A percentile compares a stretch with the other conserved stretches of the same genome.
Evolutionary conservation across 92 coral and sea anemone species (phyloP).

Genomic region (Isaurus tuberculatus): DNA sequence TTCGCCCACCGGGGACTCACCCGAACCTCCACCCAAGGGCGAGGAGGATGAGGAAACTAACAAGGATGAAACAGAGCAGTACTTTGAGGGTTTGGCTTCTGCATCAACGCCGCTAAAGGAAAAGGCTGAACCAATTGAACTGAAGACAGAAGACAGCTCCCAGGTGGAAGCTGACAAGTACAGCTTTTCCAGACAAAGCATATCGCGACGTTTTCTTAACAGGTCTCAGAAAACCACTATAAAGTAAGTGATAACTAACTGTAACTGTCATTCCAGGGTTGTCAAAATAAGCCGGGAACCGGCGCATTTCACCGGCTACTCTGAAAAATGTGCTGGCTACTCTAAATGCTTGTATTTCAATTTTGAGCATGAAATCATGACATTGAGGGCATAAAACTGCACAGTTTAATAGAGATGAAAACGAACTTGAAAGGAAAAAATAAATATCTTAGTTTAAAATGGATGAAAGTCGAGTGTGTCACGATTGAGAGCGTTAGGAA

Average conservation of each 20-base stretch:
- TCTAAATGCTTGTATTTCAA: too few relatives aligned
- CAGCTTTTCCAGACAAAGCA: conserved; percentile 76
- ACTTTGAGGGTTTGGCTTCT: conserved; percentile 93
- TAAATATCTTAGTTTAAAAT: too few relatives aligned
- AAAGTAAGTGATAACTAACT: conserved; percentile 53
- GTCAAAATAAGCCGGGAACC: too few relatives aligned
- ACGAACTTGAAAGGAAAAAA: too few relatives aligned
- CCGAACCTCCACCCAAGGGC: conserved; percentile 57
- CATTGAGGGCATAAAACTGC: too few relatives aligned
- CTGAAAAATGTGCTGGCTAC: too few relatives aligned
- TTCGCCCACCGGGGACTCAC: conserved; percentile 62
- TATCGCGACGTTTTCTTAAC: conserved; percentile 91
- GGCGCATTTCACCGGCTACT: too few relatives aligned
- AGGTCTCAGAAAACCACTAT: conserved; percentile 74
- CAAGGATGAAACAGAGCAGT: conserved; percentile 71
- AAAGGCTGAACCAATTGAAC: conserved; percentile 54
- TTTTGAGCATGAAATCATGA: too few relatives aligned
- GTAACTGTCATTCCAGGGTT: too few relatives aligned
- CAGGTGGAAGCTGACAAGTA: conserved; percentile 33
- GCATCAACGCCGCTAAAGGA: conserved; percentile 66
- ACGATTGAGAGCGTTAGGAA: too few relatives aligned
- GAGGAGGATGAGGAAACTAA: conserved; percentile 52
- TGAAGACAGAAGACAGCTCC: conserved; percentile 34
- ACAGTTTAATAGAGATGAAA: too few relatives aligned
- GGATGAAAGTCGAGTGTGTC: too few relatives aligned